phyloP scores from a whole-genome alignment of 2,113 vertebrate genomes.

The Alligator sinensis region DNA sequence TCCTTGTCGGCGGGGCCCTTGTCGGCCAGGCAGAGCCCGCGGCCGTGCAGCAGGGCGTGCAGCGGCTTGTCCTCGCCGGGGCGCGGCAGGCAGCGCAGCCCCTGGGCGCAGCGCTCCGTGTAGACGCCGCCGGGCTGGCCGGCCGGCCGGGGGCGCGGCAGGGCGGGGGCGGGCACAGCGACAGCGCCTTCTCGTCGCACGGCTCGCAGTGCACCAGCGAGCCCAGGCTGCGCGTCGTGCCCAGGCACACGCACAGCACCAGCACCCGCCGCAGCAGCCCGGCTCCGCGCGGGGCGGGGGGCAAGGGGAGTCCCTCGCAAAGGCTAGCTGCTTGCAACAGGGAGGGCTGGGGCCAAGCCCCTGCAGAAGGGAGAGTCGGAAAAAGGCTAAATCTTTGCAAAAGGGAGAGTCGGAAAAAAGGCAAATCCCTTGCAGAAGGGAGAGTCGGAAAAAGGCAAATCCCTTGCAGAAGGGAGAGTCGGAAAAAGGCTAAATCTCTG shows the following conservation, averaged over 20 bases:
- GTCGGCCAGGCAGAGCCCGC: constrained; percentile 94
- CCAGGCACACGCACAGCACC: constrained; percentile 86
- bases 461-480: background rate
- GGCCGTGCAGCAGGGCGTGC: constrained; percentile 95
- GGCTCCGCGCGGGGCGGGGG: constrained; percentile 26
- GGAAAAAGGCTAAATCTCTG: constrained; percentile 1
- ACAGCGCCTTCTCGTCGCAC: constrained; percentile 94
- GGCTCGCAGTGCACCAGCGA: constrained; percentile 97
- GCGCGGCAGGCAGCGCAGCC: constrained; percentile 93
- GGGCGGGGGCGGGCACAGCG: constrained; percentile 90
- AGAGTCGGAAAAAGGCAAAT: background rate
- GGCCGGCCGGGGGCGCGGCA: constrained; percentile 84
- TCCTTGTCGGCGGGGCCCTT: constrained; percentile 91
- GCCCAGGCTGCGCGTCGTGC: constrained; percentile 86
- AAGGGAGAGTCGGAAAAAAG: background rate
- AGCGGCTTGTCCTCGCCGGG: constrained; percentile 97
- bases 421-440: background rate
- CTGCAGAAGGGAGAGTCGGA: background rate
- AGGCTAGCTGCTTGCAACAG: background rate
- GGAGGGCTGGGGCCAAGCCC: background rate
- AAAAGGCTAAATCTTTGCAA: background rate
- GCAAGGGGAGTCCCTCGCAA: too few relatives aligned
- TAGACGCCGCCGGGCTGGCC: constrained; percentile 96
- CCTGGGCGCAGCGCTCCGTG: constrained; percentile 94
- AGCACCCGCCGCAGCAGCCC: constrained; percentile 87